phyloP scores from a whole-genome alignment of 2,888 invertebrate genomes.

The Drosophila robusta region DNA sequence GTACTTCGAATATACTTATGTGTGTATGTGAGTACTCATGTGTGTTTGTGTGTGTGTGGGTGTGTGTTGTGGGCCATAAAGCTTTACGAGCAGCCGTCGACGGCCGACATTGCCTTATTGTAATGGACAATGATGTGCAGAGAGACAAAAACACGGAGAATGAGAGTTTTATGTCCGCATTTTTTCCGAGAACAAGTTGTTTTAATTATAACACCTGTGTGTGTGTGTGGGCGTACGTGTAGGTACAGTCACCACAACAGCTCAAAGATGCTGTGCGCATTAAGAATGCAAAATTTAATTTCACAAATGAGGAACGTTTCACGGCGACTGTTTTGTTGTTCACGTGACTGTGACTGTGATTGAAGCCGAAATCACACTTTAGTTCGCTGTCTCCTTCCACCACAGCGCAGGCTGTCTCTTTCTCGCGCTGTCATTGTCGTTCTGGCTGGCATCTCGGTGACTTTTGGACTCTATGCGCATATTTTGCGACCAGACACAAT shows the following conservation, averaged over 20 bases:
- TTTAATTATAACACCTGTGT: slow-evolving; percentile 64
- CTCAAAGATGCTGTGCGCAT: slow-evolving; percentile 29
- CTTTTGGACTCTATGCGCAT: slow-evolving; percentile 21
- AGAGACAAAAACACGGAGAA: slow-evolving; percentile 45
- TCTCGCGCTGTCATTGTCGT: slow-evolving; percentile 17
- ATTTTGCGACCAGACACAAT: slow-evolving; percentile 64
- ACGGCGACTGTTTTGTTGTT: slow-evolving; percentile 13
- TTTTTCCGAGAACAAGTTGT: slow-evolving; percentile 45
- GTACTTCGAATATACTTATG: slow-evolving; percentile 7
- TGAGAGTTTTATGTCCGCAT: slow-evolving; percentile 54
- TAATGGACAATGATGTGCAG: slow-evolving; percentile 65
- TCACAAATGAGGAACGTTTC: slow-evolving; percentile 61
- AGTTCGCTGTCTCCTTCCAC: slow-evolving; percentile 7
- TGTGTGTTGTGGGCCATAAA: slow-evolving; percentile 52
- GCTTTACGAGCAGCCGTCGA: slow-evolving; percentile 52
- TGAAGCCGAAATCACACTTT: slow-evolving; percentile 33
- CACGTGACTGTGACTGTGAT: slow-evolving; percentile 21
- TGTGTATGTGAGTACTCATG: background rate
- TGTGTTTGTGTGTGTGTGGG: slow-evolving; percentile 11
- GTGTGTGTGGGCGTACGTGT: background rate
- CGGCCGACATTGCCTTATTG: slow-evolving; percentile 50
- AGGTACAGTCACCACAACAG: slow-evolving; percentile 58
- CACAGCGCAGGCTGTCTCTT: background rate
- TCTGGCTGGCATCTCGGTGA: background rate
- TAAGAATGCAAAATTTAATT: slow-evolving; percentile 76